Conservation (phyloP, 92 coral and sea anemone genomes). For the Porites rus region DNA sequence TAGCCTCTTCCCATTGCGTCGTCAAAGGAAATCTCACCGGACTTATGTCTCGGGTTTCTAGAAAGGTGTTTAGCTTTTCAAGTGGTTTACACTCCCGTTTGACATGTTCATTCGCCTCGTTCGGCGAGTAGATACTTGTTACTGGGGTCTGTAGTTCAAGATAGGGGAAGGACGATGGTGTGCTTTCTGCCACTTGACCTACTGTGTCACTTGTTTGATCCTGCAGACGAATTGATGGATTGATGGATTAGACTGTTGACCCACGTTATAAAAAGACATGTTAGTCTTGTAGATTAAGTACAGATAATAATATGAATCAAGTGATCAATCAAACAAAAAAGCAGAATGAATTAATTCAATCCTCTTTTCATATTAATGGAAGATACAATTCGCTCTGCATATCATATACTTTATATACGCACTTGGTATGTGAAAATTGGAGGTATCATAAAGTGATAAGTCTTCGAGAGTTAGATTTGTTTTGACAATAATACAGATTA, state of each 20-base stretch:
- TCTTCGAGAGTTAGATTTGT: too few relatives aligned
- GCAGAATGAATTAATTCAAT: too few relatives aligned
- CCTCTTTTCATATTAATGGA: too few relatives aligned
- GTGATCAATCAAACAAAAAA: too few relatives aligned
- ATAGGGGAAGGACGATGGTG: background rate
- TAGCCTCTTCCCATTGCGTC: constrained; percentile 66
- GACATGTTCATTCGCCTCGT: constrained; percentile 29
- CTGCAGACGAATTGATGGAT: background rate
- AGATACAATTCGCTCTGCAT: too few relatives aligned
- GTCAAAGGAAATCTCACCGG: constrained; percentile 62
- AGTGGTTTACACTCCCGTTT: constrained; percentile 44
- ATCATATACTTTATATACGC: too few relatives aligned
- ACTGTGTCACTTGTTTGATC: background rate
- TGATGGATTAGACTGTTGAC: background rate
- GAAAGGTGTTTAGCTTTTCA: constrained; percentile 54
- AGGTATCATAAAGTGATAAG: too few relatives aligned
- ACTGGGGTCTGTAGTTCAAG: constrained; percentile 11
- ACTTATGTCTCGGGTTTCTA: constrained; percentile 67
- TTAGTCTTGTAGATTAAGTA: background rate
- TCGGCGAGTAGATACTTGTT: constrained; percentile 20
- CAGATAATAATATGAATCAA: too few relatives aligned
- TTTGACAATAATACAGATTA: too few relatives aligned
- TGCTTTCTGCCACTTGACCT: background rate
- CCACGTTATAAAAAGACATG: background rate
- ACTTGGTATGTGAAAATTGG: too few relatives aligned